Evolutionary conservation across 1,140 invertebrate genomes (phyloP), one percentile per base, ranked within the genome.

Genomic region (Procambarus virginalis): DNA sequence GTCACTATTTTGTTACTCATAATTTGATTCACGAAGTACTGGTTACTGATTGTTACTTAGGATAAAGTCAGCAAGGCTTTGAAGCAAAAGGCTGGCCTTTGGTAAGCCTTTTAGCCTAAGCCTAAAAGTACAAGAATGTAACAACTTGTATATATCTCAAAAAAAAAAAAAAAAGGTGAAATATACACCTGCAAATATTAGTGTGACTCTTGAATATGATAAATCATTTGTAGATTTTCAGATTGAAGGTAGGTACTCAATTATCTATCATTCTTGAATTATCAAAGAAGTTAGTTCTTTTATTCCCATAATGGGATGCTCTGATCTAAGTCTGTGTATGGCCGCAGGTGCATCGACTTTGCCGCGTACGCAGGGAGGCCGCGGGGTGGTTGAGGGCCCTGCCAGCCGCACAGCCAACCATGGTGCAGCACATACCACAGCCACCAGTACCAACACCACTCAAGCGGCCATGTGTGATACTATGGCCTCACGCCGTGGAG

Each of bases 291-390:
- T 73, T 73, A 73, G 68, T 73, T 34, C 68, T 73, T 73, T 12
- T 73, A 73, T 2, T 20, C 68, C 68, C 68, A 20, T 73, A 73
- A n/a, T n/a, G 68, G 68, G n/a, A 73, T 22, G 68, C 68, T 73
- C n/a, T 73, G n/a, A 73, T 73, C 68, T 73, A 73, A 73, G 78
- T 79, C 60, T 84, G 82, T 79, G 73, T 86, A 93, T 93, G 90
- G 80, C 92, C 93, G 87, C 94, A 97, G 97, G 96, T 93, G 96
- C 97, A 86, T 97, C 97, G 55, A 98, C 97, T 85, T 94, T 98
- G 93, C 97, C 97, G 85, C 95, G 97, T 92, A 96, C 96, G 55
- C 92, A 93, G 86, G 90, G 91, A 20, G 84, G 91, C 64, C 85
- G 89, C 76, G 91, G 91, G 64, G 92, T 91, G 68, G 91, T 92